These are phyloP conservation scores for Theocolax elegans DNA, from an alignment of 1,140 invertebrate genomes.

Conservation along the genomic window DNA sequence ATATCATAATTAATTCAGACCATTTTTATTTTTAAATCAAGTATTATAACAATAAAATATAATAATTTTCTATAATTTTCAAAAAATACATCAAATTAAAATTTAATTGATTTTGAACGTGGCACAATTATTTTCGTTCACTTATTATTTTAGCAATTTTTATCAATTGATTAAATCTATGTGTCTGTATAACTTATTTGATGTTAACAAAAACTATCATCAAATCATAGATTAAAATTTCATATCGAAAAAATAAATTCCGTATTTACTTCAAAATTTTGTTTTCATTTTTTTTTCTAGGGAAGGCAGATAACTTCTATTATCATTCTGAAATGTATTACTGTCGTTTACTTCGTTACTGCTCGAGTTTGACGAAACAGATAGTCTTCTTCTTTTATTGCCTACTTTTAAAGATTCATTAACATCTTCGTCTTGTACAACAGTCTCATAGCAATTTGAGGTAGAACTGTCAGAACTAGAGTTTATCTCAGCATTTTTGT, in stretches of 20 bases:
- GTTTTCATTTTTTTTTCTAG: conserved; percentile 29
- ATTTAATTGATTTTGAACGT: too few species aligned
- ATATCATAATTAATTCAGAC: too few species aligned
- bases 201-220: conserved; percentile 2
- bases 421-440: background rate
- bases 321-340: conserved; percentile 5
- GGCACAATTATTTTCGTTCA: too few species aligned
- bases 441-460: conserved; percentile 13
- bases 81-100: background rate
- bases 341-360: conserved; percentile 19
- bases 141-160: background rate
- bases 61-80: conserved; percentile 17
- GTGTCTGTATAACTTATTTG: background rate
- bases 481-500: conserved; percentile 13
- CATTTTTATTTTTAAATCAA: conserved; percentile 12
- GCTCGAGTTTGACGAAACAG: conserved; percentile 3
- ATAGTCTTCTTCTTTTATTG: conserved; percentile 21
- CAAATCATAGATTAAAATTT: background rate
- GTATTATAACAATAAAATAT: conserved; percentile 20
- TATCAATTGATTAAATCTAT: conserved; percentile 14
- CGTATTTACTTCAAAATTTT: conserved; percentile 14
- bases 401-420: background rate
- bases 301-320: conserved; percentile 19
- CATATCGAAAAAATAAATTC: conserved; percentile 22
- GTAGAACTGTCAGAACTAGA: conserved; percentile 33